phyloP scores from a whole-genome alignment of 2,797 vertebrate genomes.

The Sparidentex hasta region DNA sequence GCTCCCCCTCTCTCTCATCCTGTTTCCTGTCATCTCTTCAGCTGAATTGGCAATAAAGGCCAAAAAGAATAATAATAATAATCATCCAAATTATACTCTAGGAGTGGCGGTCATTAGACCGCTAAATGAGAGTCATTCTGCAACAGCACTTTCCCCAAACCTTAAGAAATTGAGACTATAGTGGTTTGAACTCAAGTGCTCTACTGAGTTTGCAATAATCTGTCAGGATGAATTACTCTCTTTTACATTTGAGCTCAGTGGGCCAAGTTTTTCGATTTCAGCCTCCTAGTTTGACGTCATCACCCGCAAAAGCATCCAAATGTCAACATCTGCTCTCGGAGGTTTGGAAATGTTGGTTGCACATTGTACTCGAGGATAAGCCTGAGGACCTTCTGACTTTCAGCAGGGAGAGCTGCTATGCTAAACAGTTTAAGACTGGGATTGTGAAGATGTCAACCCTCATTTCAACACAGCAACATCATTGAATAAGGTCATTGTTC shows the following conservation, averaged over 20 bases:
- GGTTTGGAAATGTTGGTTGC: constrained; percentile 33
- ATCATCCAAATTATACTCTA: neutral
- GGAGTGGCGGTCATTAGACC: neutral
- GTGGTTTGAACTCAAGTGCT: constrained; percentile 2
- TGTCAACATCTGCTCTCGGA: constrained; percentile 43
- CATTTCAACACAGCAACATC: neutral
- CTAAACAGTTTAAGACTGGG: neutral
- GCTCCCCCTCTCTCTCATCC: too few relatives aligned
- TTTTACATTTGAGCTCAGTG: constrained; percentile 21
- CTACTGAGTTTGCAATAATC: constrained; percentile 9
- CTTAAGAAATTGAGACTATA: neutral
- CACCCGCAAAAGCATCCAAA: constrained; percentile 39
- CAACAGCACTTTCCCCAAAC: neutral
- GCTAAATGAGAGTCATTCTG: neutral
- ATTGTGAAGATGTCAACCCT: neutral
- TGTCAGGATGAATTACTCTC: constrained; percentile 30
- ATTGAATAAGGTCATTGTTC: neutral
- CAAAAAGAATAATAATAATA: too few relatives aligned
- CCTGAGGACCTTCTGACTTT: neutral
- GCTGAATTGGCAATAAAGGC: too few relatives aligned
- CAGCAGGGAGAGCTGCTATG: neutral
- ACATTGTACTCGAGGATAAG: constrained; percentile 13
- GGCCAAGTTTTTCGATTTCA: neutral
- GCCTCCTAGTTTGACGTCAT: constrained; percentile 26
- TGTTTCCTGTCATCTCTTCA: too few relatives aligned